A percentile compares a stretch with the other conserved stretches of the same genome.
Conservation (phyloP, 2,113 vertebrate species). For the Cyphomyrus plagiostoma region DNA sequence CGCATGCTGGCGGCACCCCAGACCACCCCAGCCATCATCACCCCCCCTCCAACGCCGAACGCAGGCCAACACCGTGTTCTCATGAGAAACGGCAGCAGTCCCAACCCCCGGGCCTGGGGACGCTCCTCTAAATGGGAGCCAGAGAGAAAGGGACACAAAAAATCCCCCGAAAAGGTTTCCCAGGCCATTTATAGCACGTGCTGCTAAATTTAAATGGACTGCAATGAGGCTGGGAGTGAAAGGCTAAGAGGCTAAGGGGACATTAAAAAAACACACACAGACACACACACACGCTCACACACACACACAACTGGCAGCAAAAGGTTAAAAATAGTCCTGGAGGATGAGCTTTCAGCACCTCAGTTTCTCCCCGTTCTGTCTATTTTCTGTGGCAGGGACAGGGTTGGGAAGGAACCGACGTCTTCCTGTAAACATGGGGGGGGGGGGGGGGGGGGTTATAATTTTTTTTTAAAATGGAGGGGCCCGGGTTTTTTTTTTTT, state of each 20-base stretch:
- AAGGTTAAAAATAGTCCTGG: conserved; percentile 58
- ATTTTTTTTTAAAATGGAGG: too few species aligned
- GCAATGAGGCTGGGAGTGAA: conserved; percentile 35
- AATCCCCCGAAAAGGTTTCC: conserved; percentile 57
- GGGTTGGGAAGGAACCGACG: conserved; percentile 60
- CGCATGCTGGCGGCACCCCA: too few species aligned
- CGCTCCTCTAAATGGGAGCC: conserved; percentile 44
- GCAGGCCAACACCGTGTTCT: conserved; percentile 55
- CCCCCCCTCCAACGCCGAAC: not conserved
- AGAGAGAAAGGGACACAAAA: conserved; percentile 47
- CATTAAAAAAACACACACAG: not conserved
- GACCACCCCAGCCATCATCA: too few species aligned
- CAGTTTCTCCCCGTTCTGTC: conserved; percentile 42
- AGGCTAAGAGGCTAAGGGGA: conserved; percentile 36
- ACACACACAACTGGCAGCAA: conserved; percentile 29
- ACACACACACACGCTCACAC: not conserved
- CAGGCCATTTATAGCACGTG: conserved; percentile 64
- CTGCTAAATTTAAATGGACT: conserved; percentile 39
- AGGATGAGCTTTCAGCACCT: conserved; percentile 43
- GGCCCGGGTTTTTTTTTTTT: too few species aligned
- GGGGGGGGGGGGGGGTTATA: conserved; percentile 49
- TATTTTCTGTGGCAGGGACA: conserved; percentile 56
- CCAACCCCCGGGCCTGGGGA: conserved; percentile 46
- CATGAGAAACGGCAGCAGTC: conserved; percentile 64
- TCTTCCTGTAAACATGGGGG: conserved; percentile 66